Evolutionary conservation across 2,888 invertebrate species (phyloP), one percentile per base, ranked within the genome.

Genomic region (Agriopis leucophaearia): DNA sequence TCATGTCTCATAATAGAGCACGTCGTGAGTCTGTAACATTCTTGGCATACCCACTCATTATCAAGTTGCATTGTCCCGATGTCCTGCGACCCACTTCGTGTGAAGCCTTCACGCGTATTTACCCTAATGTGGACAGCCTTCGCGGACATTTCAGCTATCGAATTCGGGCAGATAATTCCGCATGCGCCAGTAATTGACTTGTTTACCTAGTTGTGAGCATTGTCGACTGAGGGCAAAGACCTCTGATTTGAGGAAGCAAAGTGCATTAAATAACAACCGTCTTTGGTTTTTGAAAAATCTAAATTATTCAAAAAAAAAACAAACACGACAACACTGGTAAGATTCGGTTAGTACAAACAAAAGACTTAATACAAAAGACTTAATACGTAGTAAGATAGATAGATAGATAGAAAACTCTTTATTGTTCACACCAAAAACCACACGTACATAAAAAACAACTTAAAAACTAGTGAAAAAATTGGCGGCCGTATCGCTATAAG

Each of bases 11-110:
- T 64, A 74, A 70, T 72, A 72, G 69, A 72, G 65, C 74, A 71
- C 35, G 76, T 74, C 89, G 89, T 90, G 90, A 82, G 81, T 62
- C 74, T 76, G 73, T 75, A 74, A 75, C 88, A 90, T 89, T 89
- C 88, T 83, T 75, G 75, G 74, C 81, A 78, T 77, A 63, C 42
- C 76, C 77, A 60, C 55, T 68, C 59, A 60, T 55, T 59, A 56
- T 27, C 18, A 13, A 48, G 59, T 51, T 27, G 81, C 73, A 81
- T 81, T 79, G 78, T 74, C 64, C 67, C 36, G 56, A 52, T 52
- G 68, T 66, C 72, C 68, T 65, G 70, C 75, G 74, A 75, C 75
- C 71, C 70, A 70, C 75, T 72, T 78, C 80, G 78, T 78, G 76
- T 69, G 66, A 27, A 58, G 75, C 84, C 83, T 86, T 85, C 84